Evolutionary conservation across 2,797 vertebrate genomes (phyloP).

Genomic region (Accipiter badius): DNA sequence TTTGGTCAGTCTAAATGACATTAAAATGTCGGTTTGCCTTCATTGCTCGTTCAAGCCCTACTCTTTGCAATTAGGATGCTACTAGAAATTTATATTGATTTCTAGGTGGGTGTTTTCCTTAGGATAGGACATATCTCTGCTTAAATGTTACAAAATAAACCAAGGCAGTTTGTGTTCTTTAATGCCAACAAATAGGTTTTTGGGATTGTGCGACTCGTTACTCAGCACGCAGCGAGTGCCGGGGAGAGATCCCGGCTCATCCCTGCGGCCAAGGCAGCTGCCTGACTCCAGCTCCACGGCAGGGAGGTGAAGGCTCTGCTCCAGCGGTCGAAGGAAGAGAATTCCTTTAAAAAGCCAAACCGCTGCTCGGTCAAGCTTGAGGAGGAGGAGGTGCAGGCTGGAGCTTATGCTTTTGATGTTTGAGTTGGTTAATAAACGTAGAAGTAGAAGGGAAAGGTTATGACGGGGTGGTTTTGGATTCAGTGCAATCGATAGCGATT

Average conservation of each 20-base stretch:
- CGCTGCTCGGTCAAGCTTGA: not conserved
- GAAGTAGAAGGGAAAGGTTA: not conserved
- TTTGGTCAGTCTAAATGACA: not conserved
- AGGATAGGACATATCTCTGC: not conserved
- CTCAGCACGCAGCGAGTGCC: fast-evolving
- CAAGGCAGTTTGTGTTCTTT: not conserved
- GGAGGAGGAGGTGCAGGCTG: not conserved
- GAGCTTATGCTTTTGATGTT: not conserved
- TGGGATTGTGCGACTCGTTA: not conserved
- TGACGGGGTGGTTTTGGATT: not conserved
- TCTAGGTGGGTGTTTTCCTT: not conserved
- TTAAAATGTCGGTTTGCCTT: not conserved
- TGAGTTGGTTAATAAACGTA: not conserved
- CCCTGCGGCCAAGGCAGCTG: not conserved
- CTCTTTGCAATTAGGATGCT: not conserved
- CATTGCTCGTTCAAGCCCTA: not conserved
- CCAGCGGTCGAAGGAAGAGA: not conserved
- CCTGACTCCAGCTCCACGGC: not conserved
- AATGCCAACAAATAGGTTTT: not conserved
- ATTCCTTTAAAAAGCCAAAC: not conserved
- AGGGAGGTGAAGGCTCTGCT: not conserved
- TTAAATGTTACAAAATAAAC: not conserved
- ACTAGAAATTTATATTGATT: slow-evolving; percentile 21
- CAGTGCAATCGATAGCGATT: not conserved
- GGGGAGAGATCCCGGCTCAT: not conserved